Conservation (phyloP, 2,797 vertebrate species). For the Rhodeus uyekii region DNA sequence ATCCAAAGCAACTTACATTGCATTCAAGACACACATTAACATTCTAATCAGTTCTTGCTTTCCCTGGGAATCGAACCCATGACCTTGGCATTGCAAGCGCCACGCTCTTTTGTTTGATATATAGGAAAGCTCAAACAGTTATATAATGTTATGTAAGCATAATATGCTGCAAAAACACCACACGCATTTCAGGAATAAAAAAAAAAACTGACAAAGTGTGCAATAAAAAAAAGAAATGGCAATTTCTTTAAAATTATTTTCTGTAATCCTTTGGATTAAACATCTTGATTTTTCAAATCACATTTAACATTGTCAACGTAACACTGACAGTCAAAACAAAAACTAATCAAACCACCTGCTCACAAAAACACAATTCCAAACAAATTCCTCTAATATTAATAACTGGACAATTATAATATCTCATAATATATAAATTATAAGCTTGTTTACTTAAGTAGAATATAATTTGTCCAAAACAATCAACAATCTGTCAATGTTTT, state of each 20-base stretch:
- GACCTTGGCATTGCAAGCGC: too few species aligned
- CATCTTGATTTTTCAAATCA: conserved; percentile 3
- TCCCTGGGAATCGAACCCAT: too few species aligned
- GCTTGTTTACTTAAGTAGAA: background rate
- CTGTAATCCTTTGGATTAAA: conserved; percentile 1
- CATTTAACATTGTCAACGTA: background rate
- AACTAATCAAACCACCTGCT: background rate
- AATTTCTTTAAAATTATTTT: background rate
- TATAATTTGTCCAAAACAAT: background rate
- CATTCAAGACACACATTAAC: too few species aligned
- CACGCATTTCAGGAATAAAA: too few species aligned
- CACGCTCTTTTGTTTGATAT: too few species aligned
- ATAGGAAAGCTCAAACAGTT: too few species aligned
- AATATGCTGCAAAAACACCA: background rate
- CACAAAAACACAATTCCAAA: background rate
- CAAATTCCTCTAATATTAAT: background rate
- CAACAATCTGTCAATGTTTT: background rate
- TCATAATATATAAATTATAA: background rate
- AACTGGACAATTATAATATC: too few species aligned
- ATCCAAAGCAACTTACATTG: too few species aligned
- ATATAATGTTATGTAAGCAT: too few species aligned
- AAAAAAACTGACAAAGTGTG: background rate
- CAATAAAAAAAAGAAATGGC: background rate
- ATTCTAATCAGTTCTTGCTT: too few species aligned
- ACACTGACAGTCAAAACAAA: background rate